These are phyloP conservation scores for Philopedon plagiatum DNA, from an alignment of 2,888 invertebrate genomes.

Conservation along the genomic window DNA sequence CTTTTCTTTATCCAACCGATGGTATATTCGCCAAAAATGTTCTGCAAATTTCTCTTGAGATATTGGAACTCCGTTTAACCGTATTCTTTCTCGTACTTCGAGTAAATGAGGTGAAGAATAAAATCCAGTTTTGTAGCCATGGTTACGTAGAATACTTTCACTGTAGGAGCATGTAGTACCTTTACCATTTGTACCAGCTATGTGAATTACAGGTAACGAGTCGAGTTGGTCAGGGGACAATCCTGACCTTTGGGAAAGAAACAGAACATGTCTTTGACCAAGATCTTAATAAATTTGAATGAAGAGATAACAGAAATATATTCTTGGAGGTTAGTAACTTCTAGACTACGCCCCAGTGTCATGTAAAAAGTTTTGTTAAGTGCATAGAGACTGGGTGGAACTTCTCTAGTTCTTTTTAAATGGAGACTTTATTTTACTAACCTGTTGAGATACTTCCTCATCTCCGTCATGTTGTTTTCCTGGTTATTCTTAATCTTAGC, in stretches of 20 bases:
- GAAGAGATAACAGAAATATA: too few species aligned
- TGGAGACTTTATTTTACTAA: constrained; percentile 16
- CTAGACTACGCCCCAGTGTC: too few species aligned
- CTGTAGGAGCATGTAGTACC: constrained; percentile 95
- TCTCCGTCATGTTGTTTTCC: constrained; percentile 51
- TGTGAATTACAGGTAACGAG: constrained; percentile 89
- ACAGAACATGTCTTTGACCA: too few species aligned
- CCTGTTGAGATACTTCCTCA: constrained; percentile 54
- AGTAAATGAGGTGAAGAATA: constrained; percentile 97
- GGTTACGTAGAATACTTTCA: constrained; percentile 88
- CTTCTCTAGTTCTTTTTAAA: background rate
- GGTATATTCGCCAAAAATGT: constrained; percentile 88
- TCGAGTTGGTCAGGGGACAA: constrained; percentile 78
- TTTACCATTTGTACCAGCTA: constrained; percentile 98
- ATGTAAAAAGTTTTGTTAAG: too few species aligned
- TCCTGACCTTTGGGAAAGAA: too few species aligned
- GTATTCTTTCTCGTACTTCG: constrained; percentile 91
- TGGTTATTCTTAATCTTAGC: constrained; percentile 63
- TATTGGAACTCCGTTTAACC: constrained; percentile 88
- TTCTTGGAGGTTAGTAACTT: too few species aligned
- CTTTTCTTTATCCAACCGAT: constrained; percentile 71
- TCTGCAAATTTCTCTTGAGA: constrained; percentile 79
- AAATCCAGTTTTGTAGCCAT: constrained; percentile 92
- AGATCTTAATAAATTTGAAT: too few species aligned
- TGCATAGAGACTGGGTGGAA: too few species aligned